Percentiles rank a stretch among this genome's conserved stretches.
Evolutionary conservation across 2,888 invertebrate genomes (phyloP).

Genomic region (Clivina fossor): DNA sequence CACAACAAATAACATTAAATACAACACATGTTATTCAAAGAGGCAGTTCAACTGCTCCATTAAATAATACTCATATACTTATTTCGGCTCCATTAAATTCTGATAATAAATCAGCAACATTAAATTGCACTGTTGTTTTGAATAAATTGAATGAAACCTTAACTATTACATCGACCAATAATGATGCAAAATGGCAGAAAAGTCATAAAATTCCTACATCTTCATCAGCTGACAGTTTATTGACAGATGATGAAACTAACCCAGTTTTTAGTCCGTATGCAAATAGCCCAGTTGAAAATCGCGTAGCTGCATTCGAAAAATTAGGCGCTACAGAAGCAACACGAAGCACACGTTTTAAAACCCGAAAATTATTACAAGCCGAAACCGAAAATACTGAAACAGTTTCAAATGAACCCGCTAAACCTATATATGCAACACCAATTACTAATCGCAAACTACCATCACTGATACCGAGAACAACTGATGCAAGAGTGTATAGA

Average conservation of each 20-base stretch:
- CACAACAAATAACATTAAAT: constrained; percentile 13
- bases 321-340: constrained; percentile 42
- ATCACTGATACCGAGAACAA: constrained; percentile 18
- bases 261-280: constrained; percentile 59
- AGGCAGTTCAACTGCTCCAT: constrained; percentile 1
- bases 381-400: too few relatives aligned
- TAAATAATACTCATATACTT: constrained; percentile 14
- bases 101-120: not conserved
- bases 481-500: constrained; percentile 5
- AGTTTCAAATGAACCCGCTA: too few relatives aligned
- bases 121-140: constrained; percentile 18
- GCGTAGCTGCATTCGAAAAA: constrained; percentile 63
- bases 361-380: constrained; percentile 45
- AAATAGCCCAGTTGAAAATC: constrained; percentile 62
- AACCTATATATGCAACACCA: constrained; percentile 21
- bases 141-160: constrained; percentile 37
- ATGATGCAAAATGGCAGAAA: too few relatives aligned
- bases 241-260: constrained; percentile 47
- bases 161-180: constrained; percentile 25
- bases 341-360: constrained; percentile 52
- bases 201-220: too few relatives aligned
- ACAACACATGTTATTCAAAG: constrained; percentile 12
- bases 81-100: not conserved
- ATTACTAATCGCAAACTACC: constrained; percentile 12
- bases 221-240: constrained; percentile 36